phyloP scores from a whole-genome alignment of 1,140 invertebrate species.

The Probaryconus sp. region DNA sequence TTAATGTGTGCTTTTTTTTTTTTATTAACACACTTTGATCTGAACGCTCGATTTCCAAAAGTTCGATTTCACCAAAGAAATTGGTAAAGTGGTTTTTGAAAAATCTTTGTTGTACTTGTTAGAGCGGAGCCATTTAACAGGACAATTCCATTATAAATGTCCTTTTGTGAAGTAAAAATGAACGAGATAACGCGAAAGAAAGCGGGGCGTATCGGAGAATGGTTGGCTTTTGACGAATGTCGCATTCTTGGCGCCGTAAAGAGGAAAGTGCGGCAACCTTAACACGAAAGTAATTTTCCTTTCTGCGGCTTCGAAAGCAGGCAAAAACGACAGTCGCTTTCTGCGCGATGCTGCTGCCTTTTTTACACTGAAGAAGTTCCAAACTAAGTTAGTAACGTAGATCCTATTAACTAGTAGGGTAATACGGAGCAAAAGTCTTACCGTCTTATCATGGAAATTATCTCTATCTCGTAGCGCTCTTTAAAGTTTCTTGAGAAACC shows the following conservation, averaged over 20 bases:
- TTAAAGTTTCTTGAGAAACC: constrained; percentile 61
- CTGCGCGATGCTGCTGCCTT: constrained; percentile 41
- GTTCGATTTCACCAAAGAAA: no score
- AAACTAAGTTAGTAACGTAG: constrained; percentile 71
- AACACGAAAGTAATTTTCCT: constrained; percentile 56
- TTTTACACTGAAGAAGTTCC: constrained; percentile 65
- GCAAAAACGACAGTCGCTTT: constrained; percentile 48
- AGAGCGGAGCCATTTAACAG: no score
- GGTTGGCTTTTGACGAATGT: constrained; percentile 33
- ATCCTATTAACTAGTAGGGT: constrained; percentile 71
- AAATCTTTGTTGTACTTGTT: no score
- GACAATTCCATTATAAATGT: no score
- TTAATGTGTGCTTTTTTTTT: no score
- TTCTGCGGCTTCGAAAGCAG: constrained; percentile 42
- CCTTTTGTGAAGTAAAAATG: background rate
- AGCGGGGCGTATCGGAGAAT: background rate
- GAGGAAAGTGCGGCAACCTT: constrained; percentile 39
- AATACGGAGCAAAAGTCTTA: constrained; percentile 70
- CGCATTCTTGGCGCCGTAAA: constrained; percentile 24
- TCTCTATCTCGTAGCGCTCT: constrained; percentile 63
- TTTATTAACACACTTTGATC: no score
- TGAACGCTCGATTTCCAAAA: no score
- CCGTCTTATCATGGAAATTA: constrained; percentile 67
- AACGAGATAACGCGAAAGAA: background rate
- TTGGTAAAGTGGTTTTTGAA: no score